Conservation (phyloP, 64 coral and sea anemone genomes). For the Stichodactyla mertensii region DNA sequence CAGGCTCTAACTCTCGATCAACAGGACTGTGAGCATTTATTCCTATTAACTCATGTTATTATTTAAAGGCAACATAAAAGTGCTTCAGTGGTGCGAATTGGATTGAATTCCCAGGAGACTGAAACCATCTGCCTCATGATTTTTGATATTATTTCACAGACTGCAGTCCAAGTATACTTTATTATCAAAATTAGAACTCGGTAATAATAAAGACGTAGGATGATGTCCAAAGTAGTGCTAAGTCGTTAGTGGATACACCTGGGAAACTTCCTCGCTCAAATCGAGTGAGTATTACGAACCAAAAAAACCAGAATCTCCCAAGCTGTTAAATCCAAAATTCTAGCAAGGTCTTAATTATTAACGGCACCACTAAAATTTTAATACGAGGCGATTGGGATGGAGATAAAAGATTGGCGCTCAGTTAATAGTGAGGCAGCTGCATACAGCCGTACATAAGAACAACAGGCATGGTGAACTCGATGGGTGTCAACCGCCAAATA, state of each 20-base stretch:
- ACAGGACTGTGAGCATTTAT: too few relatives aligned
- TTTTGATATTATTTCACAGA: background rate
- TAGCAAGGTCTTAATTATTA: slow-evolving; percentile 15
- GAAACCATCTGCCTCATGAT: background rate
- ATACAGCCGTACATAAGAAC: background rate
- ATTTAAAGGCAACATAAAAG: background rate
- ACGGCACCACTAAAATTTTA: background rate
- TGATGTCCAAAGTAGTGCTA: background rate
- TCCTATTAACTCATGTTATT: background rate
- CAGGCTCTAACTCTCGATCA: too few relatives aligned
- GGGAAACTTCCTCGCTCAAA: too few relatives aligned
- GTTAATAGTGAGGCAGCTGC: background rate
- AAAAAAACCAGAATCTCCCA: background rate
- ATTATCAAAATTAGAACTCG: background rate
- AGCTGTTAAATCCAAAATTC: background rate
- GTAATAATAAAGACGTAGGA: background rate
- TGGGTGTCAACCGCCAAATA: slow-evolving; percentile 14
- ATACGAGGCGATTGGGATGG: background rate
- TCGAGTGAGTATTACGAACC: background rate
- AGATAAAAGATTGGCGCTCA: slow-evolving; percentile 10
- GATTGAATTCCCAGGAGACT: background rate
- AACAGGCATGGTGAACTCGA: background rate
- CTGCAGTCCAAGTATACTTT: background rate
- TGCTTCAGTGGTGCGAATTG: background rate
- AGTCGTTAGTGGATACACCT: too few relatives aligned